Conservation (phyloP, 1,140 invertebrate genomes). For the Plodia interpunctella region DNA sequence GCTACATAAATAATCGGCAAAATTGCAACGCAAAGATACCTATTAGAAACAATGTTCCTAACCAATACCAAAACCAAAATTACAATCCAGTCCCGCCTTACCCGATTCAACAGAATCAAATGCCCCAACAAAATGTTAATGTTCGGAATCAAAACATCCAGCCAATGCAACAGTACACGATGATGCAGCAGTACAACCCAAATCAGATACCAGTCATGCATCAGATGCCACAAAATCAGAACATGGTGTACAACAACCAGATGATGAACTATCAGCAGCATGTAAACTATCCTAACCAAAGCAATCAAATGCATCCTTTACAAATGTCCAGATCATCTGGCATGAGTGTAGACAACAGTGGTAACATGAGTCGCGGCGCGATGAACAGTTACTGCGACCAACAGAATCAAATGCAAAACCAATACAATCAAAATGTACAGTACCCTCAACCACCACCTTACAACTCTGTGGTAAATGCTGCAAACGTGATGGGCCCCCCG, state of each 20-base stretch:
- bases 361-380: conserved; percentile 50
- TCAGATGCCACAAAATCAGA: conserved; percentile 31
- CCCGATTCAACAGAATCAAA: conserved; percentile 29
- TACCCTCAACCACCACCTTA: conserved; percentile 66
- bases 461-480: conserved; percentile 46
- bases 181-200: conserved; percentile 57
- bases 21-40: conserved; percentile 51
- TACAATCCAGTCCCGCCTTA: conserved; percentile 47
- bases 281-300: conserved; percentile 63
- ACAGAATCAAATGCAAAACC: conserved; percentile 38
- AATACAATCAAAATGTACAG: conserved; percentile 56
- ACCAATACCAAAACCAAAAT: conserved; percentile 61
- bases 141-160: conserved; percentile 49
- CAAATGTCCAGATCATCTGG: conserved; percentile 64
- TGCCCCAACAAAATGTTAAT: conserved; percentile 36
- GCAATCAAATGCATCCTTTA: conserved; percentile 62
- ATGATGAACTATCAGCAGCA: conserved; percentile 67
- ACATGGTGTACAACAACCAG: conserved; percentile 54
- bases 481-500: conserved; percentile 64
- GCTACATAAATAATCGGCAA: conserved; percentile 43
- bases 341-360: conserved; percentile 70
- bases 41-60: conserved; percentile 54
- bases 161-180: conserved; percentile 63
- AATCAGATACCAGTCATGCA: conserved; percentile 39
- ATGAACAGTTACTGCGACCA: conserved; percentile 59